These are phyloP conservation scores for Hemiscyllium ocellatum DNA, from an alignment of 2,113 vertebrate genomes.

Conservation along the genomic window DNA sequence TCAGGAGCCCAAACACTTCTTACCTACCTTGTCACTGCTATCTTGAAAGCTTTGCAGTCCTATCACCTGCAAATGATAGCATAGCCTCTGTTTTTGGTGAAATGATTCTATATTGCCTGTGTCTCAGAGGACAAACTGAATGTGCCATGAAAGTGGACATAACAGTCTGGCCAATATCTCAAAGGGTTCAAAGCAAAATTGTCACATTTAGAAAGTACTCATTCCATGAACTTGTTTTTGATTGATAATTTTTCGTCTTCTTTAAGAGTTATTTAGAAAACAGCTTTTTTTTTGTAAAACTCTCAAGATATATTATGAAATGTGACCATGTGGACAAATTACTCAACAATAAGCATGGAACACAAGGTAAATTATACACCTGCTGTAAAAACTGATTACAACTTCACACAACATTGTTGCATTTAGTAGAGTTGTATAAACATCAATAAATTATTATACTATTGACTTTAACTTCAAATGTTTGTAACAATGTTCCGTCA, in stretches of 20 bases:
- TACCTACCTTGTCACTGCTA: no score
- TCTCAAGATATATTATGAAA: not conserved
- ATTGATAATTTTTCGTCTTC: not conserved
- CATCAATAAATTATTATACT: not conserved
- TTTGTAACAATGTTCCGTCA: not conserved
- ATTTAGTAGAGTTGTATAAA: not conserved
- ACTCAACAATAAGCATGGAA: not conserved
- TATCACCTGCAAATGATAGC: no score
- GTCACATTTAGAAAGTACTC: not conserved
- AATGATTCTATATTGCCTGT: no score
- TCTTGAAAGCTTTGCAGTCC: no score
- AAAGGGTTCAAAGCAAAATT: no score
- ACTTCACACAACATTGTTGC: not conserved
- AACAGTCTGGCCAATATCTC: no score
- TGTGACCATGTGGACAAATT: not conserved
- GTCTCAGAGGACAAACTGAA: no score
- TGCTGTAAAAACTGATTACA: not conserved
- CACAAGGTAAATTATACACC: not conserved
- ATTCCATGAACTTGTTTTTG: not conserved
- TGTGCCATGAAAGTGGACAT: no score
- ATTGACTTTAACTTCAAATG: not conserved
- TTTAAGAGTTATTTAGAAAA: not conserved
- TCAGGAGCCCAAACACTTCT: no score
- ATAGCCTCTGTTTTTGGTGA: no score
- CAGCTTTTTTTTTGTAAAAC: not conserved